Evolutionary conservation across 2,888 invertebrate species (phyloP).

Genomic region (Parnassius smintheus): DNA sequence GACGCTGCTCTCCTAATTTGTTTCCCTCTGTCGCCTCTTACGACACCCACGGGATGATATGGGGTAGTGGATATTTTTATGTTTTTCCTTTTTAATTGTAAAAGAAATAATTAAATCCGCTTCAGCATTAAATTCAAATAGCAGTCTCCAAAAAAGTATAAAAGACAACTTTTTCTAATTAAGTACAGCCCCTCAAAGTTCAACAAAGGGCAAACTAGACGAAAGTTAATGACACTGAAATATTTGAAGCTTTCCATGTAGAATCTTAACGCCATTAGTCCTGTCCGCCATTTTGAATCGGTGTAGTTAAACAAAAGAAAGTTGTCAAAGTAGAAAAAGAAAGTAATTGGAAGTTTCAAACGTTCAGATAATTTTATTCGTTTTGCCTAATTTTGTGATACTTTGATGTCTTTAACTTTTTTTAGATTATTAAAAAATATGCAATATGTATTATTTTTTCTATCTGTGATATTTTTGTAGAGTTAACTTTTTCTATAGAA

Average conservation of each 20-base stretch:
- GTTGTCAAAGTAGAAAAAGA: background rate
- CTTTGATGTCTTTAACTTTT: too few species aligned
- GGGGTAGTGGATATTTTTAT: too few species aligned
- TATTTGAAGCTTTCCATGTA: background rate
- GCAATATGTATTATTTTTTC: too few species aligned
- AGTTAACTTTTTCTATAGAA: too few species aligned
- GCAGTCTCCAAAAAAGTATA: background rate
- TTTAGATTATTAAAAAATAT: too few species aligned
- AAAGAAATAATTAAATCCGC: too few species aligned
- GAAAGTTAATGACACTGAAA: background rate
- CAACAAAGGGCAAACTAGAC: background rate
- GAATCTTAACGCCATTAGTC: conserved; percentile 1
- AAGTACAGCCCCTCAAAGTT: background rate
- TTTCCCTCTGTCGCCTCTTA: too few species aligned
- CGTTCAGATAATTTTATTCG: conserved; percentile 1
- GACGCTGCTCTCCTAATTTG: too few species aligned
- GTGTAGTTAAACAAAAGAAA: conserved; percentile 5
- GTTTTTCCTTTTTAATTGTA: too few species aligned
- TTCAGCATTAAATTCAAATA: too few species aligned
- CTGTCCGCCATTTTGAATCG: background rate
- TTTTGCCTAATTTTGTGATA: background rate
- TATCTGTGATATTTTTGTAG: too few species aligned
- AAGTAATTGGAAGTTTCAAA: conserved; percentile 9
- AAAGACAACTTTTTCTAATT: background rate
- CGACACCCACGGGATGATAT: too few species aligned